These are phyloP conservation scores for Festucalex cinctus DNA, from an alignment of 2,113 vertebrate genomes.

Conservation along the genomic window DNA sequence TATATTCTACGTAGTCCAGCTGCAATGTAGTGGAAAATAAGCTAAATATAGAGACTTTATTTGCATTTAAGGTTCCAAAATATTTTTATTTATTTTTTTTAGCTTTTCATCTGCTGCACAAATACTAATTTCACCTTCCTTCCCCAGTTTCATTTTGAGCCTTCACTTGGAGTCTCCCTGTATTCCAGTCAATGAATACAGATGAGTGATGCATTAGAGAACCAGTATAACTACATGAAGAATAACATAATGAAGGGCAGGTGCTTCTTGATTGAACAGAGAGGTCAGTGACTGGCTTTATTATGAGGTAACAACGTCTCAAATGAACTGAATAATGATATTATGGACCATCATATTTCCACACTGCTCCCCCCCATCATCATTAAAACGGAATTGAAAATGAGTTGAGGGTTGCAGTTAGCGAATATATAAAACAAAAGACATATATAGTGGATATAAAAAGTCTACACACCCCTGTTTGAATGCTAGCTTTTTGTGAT, in stretches of 20 bases:
- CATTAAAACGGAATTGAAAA: background rate
- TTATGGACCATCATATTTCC: background rate
- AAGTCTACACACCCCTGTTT: too few species aligned
- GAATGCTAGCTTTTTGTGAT: too few species aligned
- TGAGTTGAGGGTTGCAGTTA: too few species aligned
- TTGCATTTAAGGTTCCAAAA: background rate
- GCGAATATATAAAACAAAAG: too few species aligned
- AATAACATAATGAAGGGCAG: background rate
- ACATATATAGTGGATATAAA: too few species aligned
- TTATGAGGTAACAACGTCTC: background rate
- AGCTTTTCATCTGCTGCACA: background rate
- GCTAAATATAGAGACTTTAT: constrained; percentile 2
- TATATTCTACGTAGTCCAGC: constrained; percentile 9
- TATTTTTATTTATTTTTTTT: background rate
- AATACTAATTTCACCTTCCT: background rate
- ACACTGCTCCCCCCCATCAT: background rate
- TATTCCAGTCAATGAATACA: constrained; percentile 1
- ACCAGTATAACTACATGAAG: background rate
- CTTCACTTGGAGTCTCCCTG: too few species aligned
- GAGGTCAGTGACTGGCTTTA: background rate
- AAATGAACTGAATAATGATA: background rate
- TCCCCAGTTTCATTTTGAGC: background rate
- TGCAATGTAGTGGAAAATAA: constrained; percentile 3
- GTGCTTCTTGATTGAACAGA: background rate
- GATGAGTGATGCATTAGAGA: background rate